Evolutionary conservation across 2,888 invertebrate species (phyloP).

Genomic region (Lasioglossum calceatum): DNA sequence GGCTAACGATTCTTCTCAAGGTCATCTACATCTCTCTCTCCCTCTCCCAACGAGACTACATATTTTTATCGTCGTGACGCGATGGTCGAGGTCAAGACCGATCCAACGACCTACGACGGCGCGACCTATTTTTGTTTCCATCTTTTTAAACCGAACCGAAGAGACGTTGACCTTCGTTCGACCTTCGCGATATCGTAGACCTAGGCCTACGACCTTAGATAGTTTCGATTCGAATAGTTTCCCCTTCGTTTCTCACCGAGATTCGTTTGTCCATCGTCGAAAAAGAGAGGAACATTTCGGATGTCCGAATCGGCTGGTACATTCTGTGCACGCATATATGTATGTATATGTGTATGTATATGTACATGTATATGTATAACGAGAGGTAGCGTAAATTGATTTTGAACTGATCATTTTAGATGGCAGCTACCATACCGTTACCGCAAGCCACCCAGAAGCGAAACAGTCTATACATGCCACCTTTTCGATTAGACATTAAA

Average conservation of each 20-base stretch:
- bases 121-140: background rate
- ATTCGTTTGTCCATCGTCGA: background rate
- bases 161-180: background rate
- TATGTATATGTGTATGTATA: background rate
- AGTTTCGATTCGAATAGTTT: background rate
- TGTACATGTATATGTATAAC: constrained; percentile 42
- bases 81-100: constrained; percentile 10
- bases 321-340: background rate
- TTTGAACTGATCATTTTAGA: constrained; percentile 69
- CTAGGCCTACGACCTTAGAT: background rate
- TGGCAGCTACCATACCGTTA: constrained; percentile 69
- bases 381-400: constrained; percentile 64
- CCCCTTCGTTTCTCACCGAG: background rate
- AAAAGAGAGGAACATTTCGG: background rate
- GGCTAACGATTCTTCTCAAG: background rate
- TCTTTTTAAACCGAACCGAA: background rate
- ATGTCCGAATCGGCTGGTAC: background rate
- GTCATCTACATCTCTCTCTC: background rate
- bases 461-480: constrained; percentile 49
- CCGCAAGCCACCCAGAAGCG: constrained; percentile 70
- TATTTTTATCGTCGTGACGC: background rate
- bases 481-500: constrained; percentile 53
- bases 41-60: background rate
- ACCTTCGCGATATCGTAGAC: background rate
- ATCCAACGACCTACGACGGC: background rate